Percentiles rank a stretch among this genome's conserved stretches.
Conservation (phyloP, 2,797 vertebrate genomes). For the Alexandromys oeconomus region DNA sequence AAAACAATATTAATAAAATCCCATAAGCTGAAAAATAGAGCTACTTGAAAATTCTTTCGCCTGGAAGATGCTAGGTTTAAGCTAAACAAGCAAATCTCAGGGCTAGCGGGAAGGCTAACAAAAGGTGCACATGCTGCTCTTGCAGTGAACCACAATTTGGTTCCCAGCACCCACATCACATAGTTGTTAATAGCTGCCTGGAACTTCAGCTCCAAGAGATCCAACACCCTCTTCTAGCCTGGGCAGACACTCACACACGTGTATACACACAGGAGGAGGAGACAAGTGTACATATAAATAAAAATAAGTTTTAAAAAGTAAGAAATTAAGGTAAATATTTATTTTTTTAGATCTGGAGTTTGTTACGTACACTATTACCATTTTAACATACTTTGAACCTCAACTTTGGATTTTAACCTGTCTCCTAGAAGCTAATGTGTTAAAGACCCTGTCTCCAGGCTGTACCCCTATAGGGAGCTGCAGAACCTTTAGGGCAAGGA, state of each 20-base stretch:
- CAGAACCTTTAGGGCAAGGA: not conserved
- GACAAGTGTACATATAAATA: not conserved
- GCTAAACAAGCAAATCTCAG: not conserved
- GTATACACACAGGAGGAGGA: not conserved
- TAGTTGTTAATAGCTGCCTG: not conserved
- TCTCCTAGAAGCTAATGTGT: not conserved
- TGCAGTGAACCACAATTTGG: not conserved
- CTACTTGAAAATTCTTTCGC: not conserved
- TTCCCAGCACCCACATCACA: not conserved
- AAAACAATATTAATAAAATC: not conserved
- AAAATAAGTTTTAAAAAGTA: not conserved
- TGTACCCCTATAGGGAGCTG: not conserved
- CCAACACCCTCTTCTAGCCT: not conserved
- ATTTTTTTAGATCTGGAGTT: not conserved
- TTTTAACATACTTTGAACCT: not conserved
- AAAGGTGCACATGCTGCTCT: no score
- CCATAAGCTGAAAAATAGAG: not conserved
- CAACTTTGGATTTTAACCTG: not conserved
- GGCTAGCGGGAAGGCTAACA: not conserved
- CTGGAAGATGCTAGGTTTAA: conserved; percentile 1
- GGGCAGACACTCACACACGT: no score
- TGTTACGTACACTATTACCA: not conserved
- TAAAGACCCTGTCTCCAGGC: not conserved
- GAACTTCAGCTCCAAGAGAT: not conserved
- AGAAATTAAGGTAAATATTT: not conserved